Percentiles rank a stretch among this genome's conserved stretches.
phyloP scores from a whole-genome alignment of 1,140 invertebrate genomes.

The Bacillus rossius region DNA sequence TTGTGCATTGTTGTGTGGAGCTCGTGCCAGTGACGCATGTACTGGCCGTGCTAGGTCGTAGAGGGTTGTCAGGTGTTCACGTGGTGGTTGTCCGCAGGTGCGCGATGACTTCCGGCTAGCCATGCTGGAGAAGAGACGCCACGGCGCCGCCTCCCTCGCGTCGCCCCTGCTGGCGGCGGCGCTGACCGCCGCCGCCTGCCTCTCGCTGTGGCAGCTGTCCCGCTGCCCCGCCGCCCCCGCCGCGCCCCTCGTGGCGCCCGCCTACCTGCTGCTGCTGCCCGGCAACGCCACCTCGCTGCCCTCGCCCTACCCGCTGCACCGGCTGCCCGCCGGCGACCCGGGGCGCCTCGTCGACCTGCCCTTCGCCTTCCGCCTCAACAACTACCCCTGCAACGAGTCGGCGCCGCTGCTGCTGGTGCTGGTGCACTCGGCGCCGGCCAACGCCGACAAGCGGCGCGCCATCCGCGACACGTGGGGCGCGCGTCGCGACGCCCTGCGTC shows the following conservation, averaged over 20 bases:
- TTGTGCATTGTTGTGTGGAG: too few species aligned
- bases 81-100: not conserved
- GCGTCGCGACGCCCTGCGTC: slow-evolving; percentile 37
- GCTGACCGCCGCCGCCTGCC: not conserved
- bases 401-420: slow-evolving; percentile 53
- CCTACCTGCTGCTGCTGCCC: slow-evolving; percentile 9
- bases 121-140: slow-evolving; percentile 12
- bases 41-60: too few species aligned
- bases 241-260: not conserved
- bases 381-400: slow-evolving; percentile 44
- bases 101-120: not conserved
- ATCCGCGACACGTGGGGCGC: slow-evolving; percentile 65
- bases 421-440: slow-evolving; percentile 60
- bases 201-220: slow-evolving; percentile 7
- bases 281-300: slow-evolving; percentile 10
- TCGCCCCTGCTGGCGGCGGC: not conserved
- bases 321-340: slow-evolving; percentile 38
- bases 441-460: slow-evolving; percentile 51
- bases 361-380: slow-evolving; percentile 51
- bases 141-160: not conserved
- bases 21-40: too few species aligned
- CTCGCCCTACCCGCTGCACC: slow-evolving; percentile 27
- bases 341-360: slow-evolving; percentile 50
- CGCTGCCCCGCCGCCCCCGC: not conserved
- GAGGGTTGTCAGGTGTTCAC: too few species aligned